Base-by-base conservation (phyloP, 1,140 invertebrate genomes). In the Bombus waltoni region DNA sequence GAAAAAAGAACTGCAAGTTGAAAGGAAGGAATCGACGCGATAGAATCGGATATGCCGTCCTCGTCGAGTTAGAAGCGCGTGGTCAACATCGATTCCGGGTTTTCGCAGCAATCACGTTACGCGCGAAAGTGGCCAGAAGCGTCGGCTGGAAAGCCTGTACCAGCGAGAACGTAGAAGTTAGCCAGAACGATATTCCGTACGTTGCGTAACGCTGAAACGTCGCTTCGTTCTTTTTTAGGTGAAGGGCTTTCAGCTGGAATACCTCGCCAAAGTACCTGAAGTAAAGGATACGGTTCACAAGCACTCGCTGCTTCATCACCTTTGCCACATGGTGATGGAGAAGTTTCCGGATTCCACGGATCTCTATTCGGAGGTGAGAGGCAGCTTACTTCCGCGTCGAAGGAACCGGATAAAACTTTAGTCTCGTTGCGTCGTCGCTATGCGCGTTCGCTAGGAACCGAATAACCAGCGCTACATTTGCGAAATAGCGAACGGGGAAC, bases 211-310 rank as follows among this genome's bases (percentile, higher is more conserved):
- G 78, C 72, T 83, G 87, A 81, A 80, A 89, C 53, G 75, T 38
- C 53, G 66, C 81, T 18, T 11, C 65, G 35, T 62, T 38, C 65
- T 90, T 88, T 91, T 94, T 87, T 91, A 97, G 96, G 98, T 98
- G 25, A 99, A 99, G 96, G 99, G 99, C 44, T 99, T 99, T 95
- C 98, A 99, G 94, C 97, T 99, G 89, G 99, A 99, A 92, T 99
- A 99, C 95, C 96, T 99, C 89, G 96, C 98, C 71, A 99, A 99
- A 96, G 98, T 99, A 89, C 98, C 99, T 90, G 99, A 99, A 96
- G 99, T 99, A 3, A 99, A 99, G 96, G 99, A 99, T 94, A 99
- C 99, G 0, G 98, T 99, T 44, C 98, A 99, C 94, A 99, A 99
- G 95, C 99, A 99, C 95, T 99, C 99, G 40, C 96, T 99, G 81